phyloP scores from a whole-genome alignment of 35 echinoderm and acorn worm species.

The Acanthaster planci region DNA sequence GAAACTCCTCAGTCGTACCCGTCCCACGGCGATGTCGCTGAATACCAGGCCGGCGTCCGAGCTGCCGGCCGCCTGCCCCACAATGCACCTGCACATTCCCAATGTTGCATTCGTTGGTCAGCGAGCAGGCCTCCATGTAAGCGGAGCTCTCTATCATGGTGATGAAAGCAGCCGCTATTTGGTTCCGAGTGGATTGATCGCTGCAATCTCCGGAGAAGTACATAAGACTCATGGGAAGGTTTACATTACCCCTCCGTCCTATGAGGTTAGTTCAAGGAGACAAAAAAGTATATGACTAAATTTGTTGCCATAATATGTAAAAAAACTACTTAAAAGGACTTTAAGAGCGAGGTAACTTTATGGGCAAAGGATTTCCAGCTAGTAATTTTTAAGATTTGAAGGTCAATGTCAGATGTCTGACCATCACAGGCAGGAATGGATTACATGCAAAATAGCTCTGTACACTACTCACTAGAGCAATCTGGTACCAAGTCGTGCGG shows the following conservation, averaged over 20 bases:
- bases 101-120: conserved; percentile 38
- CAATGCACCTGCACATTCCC: conserved; percentile 39
- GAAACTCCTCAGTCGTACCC: neutral
- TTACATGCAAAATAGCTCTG: no score
- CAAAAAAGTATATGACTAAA: neutral
- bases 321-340: neutral
- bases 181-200: conserved; percentile 6
- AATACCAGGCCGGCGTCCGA: neutral
- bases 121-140: conserved; percentile 39
- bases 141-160: neutral
- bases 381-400: neutral
- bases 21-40: neutral
- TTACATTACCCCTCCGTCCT: neutral
- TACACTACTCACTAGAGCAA: conserved; percentile 35
- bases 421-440: no score
- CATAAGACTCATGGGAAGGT: conserved; percentile 40
- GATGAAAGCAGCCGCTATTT: conserved; percentile 33
- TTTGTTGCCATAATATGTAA: neutral
- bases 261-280: neutral
- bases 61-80: neutral
- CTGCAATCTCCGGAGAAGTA: conserved; percentile 51
- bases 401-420: no score
- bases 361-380: neutral
- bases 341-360: neutral
- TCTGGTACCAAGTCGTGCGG: conserved; percentile 45